Conservation (phyloP, 2,797 vertebrate genomes). For the Platalea minor region DNA sequence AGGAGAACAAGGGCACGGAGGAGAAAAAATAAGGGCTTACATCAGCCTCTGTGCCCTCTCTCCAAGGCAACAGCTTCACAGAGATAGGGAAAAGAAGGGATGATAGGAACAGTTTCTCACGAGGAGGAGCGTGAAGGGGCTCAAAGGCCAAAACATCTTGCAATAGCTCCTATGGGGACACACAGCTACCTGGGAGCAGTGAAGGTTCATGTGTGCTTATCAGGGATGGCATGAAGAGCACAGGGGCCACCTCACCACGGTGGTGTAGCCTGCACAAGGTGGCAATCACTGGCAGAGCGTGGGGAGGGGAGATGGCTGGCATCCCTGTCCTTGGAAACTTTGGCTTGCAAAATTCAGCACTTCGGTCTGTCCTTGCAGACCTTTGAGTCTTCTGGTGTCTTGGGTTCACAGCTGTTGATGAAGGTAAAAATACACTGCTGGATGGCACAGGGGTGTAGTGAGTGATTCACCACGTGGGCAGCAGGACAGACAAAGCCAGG, state of each 20-base stretch:
- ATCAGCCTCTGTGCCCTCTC: not conserved
- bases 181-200: not conserved
- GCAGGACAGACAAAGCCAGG: not conserved
- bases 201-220: not conserved
- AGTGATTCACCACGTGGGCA: not conserved
- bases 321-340: not conserved
- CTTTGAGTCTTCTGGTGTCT: not conserved
- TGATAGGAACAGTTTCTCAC: not conserved
- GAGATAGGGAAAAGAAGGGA: not conserved
- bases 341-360: not conserved
- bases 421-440: not conserved
- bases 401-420: not conserved
- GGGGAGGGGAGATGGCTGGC: not conserved
- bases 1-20: not conserved
- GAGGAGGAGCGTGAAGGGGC: not conserved
- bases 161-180: not conserved
- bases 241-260: not conserved
- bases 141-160: not conserved
- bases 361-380: not conserved
- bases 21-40: not conserved
- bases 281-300: accelerated
- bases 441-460: not conserved
- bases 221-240: not conserved
- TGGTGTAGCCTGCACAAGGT: not conserved
- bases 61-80: not conserved